A percentile compares a stretch with the other conserved stretches of the same genome.
phyloP scores from a whole-genome alignment of 1,140 invertebrate species.

The Meloidogyne exigua region DNA sequence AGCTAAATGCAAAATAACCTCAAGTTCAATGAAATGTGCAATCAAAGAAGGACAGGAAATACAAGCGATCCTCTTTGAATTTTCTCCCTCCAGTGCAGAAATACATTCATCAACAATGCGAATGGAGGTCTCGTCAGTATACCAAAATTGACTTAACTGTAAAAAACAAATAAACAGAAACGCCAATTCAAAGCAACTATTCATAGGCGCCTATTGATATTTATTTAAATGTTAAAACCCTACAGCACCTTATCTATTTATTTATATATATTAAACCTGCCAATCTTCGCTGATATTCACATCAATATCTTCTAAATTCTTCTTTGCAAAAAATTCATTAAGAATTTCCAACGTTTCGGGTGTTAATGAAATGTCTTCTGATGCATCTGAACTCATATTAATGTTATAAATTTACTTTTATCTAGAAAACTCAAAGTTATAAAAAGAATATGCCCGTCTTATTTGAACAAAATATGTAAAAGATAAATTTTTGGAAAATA shows the following conservation, averaged over 20 bases:
- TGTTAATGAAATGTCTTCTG: constrained; percentile 16
- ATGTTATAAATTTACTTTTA: constrained; percentile 15
- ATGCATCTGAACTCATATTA: not conserved
- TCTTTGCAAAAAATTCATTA: constrained; percentile 75
- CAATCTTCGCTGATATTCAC: constrained; percentile 68
- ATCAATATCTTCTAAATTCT: constrained; percentile 70
- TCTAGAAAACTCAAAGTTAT: no score
- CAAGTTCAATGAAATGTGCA: constrained; percentile 65
- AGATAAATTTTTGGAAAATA: no score
- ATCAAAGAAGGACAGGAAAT: constrained; percentile 86
- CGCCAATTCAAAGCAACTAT: not conserved
- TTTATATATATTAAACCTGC: constrained; percentile 74
- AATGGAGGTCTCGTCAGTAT: constrained; percentile 76
- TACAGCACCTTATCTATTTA: no score
- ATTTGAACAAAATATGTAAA: no score
- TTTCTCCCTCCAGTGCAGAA: constrained; percentile 21
- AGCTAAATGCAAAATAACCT: constrained; percentile 35
- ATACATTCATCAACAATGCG: constrained; percentile 66
- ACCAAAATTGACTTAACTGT: constrained; percentile 94
- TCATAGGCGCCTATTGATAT: no score
- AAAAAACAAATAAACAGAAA: constrained; percentile 44
- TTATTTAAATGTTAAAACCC: not conserved
- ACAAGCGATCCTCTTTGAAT: constrained; percentile 72
- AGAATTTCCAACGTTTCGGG: constrained; percentile 74
- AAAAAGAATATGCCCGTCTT: no score